Percentiles rank a stretch among this genome's conserved stretches.
These are phyloP conservation scores for Troglohyphantes excavatus DNA, from an alignment of 2,888 invertebrate species.

Conservation along the genomic window DNA sequence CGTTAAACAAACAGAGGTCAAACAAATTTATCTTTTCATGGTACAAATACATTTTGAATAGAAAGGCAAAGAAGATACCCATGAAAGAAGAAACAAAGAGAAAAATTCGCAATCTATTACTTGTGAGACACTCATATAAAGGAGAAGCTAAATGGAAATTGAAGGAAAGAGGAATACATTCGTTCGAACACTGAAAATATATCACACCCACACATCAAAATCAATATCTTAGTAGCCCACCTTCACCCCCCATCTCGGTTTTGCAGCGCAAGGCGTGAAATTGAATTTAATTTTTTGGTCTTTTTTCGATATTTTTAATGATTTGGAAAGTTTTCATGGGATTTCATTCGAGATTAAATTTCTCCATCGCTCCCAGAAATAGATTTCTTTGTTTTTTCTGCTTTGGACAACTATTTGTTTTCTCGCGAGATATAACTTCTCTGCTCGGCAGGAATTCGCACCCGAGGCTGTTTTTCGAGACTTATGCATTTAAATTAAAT, in stretches of 20 bases:
- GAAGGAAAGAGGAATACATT: conserved; percentile 44
- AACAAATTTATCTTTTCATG: conserved; percentile 12
- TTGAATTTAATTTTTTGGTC: conserved; percentile 57
- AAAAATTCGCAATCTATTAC: conserved; percentile 41
- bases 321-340: conserved; percentile 50
- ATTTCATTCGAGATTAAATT: conserved; percentile 46
- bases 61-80: conserved; percentile 14
- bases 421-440: background rate
- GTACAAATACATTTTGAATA: conserved; percentile 44
- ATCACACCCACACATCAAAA: conserved; percentile 29
- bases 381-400: background rate
- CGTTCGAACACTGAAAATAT: conserved; percentile 48
- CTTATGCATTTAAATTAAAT: background rate
- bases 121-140: conserved; percentile 44
- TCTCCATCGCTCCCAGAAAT: conserved; percentile 18
- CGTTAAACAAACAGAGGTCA: conserved; percentile 18
- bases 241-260: conserved; percentile 19
- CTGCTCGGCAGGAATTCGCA: background rate
- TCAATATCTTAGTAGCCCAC: conserved; percentile 41
- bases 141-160: conserved; percentile 51
- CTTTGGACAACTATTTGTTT: conserved; percentile 6
- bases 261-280: conserved; percentile 32
- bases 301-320: conserved; percentile 54
- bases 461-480: background rate
- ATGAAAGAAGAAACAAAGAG: conserved; percentile 11